Evolutionary conservation across 2,797 vertebrate genomes (phyloP).

Genomic region (Pyrrhura leucotis): DNA sequence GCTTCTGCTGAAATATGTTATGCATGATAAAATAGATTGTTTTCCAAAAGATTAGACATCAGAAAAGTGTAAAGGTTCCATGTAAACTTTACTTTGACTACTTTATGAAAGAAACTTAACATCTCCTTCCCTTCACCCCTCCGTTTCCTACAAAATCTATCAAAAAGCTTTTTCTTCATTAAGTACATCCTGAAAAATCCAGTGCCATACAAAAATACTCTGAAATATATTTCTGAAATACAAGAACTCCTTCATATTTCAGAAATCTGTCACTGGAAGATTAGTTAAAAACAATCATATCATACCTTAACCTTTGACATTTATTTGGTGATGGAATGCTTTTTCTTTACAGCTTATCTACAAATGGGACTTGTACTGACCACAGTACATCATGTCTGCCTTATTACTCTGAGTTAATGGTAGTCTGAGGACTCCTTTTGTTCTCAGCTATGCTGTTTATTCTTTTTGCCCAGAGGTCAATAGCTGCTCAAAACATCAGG

Average conservation of each 20-base stretch:
- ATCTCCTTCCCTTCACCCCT: not conserved
- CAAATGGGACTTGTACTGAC: constrained; percentile 3
- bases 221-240: not conserved
- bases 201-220: not conserved
- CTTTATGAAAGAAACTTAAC: not conserved
- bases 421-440: not conserved
- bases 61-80: not conserved
- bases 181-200: not conserved
- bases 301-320: not conserved
- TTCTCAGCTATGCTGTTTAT: constrained; percentile 37
- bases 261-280: not conserved
- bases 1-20: not conserved
- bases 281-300: constrained; percentile 18
- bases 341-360: not conserved
- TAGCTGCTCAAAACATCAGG: not conserved
- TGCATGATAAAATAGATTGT: rapidly evolving
- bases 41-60: not conserved
- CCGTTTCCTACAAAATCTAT: not conserved
- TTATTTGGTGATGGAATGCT: not conserved
- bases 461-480: constrained; percentile 1
- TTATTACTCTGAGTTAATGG: not conserved
- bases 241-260: not conserved
- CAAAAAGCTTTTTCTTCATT: not conserved
- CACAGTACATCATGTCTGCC: not conserved
- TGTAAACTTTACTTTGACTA: not conserved